Conservation (phyloP, 2,888 invertebrate genomes). For the Aspidiotus destructor region DNA sequence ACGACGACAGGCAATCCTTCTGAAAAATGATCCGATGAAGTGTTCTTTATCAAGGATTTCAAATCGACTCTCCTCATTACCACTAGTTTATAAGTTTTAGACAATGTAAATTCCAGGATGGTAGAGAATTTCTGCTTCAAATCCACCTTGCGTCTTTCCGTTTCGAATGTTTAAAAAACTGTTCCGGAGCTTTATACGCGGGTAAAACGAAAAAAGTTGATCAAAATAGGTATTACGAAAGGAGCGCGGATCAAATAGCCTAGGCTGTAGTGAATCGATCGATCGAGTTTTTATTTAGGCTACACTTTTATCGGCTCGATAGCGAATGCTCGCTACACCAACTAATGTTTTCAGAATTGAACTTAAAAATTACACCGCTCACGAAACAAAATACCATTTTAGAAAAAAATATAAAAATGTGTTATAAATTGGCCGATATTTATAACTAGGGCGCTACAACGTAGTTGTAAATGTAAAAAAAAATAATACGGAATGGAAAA, state of each 20-base stretch:
- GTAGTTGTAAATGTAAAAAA: conserved; percentile 2
- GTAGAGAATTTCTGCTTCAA: conserved; percentile 21
- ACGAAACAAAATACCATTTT: conserved; percentile 32
- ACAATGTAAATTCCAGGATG: conserved; percentile 31
- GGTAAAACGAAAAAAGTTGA: neutral
- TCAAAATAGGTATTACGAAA: neutral
- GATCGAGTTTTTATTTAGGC: neutral
- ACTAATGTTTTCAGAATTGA: conserved; percentile 19
- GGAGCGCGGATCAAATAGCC: neutral
- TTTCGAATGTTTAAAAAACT: neutral
- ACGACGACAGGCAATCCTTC: conserved; percentile 43
- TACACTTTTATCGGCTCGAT: neutral
- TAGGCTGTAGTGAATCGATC: neutral
- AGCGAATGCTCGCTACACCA: no score
- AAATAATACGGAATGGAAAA: neutral
- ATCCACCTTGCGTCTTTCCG: conserved; percentile 26
- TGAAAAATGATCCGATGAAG: conserved; percentile 68
- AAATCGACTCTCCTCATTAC: conserved; percentile 58
- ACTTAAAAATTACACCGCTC: conserved; percentile 25
- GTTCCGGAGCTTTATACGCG: neutral
- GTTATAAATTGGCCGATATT: neutral
- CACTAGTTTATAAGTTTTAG: conserved; percentile 23
- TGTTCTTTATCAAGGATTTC: conserved; percentile 64
- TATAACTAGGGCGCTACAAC: neutral
- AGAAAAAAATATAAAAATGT: conserved; percentile 6